Evolutionary conservation across 2,888 invertebrate species (phyloP), one percentile per base, ranked within the genome.

Genomic region (Actias luna): DNA sequence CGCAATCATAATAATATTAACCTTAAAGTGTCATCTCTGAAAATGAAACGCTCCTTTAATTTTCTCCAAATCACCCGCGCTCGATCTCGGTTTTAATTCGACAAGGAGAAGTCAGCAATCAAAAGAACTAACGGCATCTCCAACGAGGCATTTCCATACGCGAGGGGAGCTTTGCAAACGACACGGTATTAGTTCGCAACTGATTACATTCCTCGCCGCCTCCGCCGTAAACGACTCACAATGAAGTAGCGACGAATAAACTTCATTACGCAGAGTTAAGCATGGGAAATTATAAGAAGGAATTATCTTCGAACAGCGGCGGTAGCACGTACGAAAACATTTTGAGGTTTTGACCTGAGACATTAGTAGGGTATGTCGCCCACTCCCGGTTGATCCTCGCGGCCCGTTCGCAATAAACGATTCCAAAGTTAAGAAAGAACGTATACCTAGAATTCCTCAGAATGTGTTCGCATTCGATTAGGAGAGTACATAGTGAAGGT

Each of bases 191-290:
- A 92, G 91, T 91, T 92, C 85, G 83, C 88, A 89, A 89, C 89
- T 91, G 90, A 92, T 92, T 92, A 92, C 92, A 90, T 91, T 92
- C 88, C 86, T 81, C 79, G 84, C 80, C 84, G 82, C 82, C 82
- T 84, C 77, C 82, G 78, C 79, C 80, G 80, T 84, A 85, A 89
- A 90, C 87, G 88, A 86, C 86, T 89, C 85, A 82, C 86, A 89
- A 88, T 89, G 88, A 87, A 90, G 89, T 89, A 89, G 85, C 88
- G 85, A 84, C 85, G 89, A 89, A 92, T 93, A 91, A 91, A 92
- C 91, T 92, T 90, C 88, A 92, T 92, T 89, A 91, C 87, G 78
- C 80, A 81, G 83, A 88, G 88, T 91, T 90, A 89, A 89, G 88
- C 86, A 89, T 89, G 84, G 88, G 84, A 88, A 90, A 92, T 92